Conservation (phyloP, 2,888 invertebrate genomes). For the Hirtodrosophila cameraria region DNA sequence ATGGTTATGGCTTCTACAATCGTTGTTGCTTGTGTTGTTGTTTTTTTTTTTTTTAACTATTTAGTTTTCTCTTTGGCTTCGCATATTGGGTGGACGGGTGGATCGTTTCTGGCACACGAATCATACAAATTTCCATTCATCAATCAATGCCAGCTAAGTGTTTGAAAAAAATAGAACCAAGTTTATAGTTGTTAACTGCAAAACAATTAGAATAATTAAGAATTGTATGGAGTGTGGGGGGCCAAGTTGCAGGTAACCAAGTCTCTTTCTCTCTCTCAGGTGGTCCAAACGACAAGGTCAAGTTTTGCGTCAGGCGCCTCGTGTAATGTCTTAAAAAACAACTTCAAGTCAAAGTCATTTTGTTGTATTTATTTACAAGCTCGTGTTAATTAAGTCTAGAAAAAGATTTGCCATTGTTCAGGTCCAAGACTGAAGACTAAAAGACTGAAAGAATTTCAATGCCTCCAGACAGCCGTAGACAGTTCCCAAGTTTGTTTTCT, state of each 20-base stretch:
- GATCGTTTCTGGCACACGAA: constrained; percentile 28
- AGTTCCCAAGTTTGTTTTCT: constrained; percentile 59
- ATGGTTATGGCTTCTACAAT: constrained; percentile 29
- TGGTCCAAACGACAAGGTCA: constrained; percentile 60
- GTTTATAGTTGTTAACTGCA: constrained; percentile 30
- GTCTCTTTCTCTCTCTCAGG: constrained; percentile 3
- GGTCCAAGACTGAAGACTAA: constrained; percentile 17
- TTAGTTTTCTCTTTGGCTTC: constrained; percentile 32
- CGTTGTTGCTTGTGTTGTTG: constrained; percentile 5
- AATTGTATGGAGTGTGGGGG: constrained; percentile 10
- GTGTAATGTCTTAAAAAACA: too few relatives aligned
- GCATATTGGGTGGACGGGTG: constrained; percentile 8
- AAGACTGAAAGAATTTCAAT: constrained; percentile 59
- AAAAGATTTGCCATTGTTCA: constrained; percentile 58
- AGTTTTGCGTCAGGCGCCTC: constrained; percentile 27
- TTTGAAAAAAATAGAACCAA: constrained; percentile 12
- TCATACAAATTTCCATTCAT: constrained; percentile 46
- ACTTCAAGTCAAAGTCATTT: constrained; percentile 16
- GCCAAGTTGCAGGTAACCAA: neutral
- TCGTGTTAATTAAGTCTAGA: constrained; percentile 65
- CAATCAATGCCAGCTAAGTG: constrained; percentile 62
- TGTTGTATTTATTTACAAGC: constrained; percentile 53
- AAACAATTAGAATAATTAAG: constrained; percentile 73
- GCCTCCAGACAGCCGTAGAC: constrained; percentile 54
- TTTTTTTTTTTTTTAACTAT: too few relatives aligned